phyloP scores from a whole-genome alignment of 2,797 vertebrate genomes.

The Anisognathus igniventris region DNA sequence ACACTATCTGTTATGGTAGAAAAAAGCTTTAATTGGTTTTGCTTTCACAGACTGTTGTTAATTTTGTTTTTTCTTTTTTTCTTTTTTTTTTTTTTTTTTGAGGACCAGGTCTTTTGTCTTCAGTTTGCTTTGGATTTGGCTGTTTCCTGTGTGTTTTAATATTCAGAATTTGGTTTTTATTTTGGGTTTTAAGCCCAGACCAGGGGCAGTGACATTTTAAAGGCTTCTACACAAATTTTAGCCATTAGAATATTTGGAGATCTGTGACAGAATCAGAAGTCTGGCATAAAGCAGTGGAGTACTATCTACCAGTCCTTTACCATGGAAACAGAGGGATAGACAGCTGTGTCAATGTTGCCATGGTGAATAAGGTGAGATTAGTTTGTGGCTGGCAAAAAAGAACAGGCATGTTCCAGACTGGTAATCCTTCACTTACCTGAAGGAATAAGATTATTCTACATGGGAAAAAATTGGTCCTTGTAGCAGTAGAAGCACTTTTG shows the following conservation, averaged over 20 bases:
- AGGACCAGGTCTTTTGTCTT: fast-evolving
- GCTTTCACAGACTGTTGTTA: not conserved
- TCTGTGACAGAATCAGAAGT: not conserved
- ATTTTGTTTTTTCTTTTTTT: no score
- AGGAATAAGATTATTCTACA: not conserved
- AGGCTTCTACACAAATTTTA: not conserved
- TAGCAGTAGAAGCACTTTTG: not conserved
- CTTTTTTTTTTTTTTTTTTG: not conserved
- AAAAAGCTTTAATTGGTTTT: not conserved
- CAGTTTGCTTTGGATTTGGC: not conserved
- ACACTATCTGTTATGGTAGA: not conserved
- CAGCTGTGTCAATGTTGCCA: not conserved
- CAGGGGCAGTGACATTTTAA: not conserved
- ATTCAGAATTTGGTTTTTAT: not conserved
- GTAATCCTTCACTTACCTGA: not conserved
- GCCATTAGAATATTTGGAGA: not conserved
- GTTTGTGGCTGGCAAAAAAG: not conserved
- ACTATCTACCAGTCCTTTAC: not conserved
- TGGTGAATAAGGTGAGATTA: constrained; percentile 9
- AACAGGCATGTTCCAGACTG: not conserved
- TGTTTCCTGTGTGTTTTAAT: not conserved
- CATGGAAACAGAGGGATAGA: not conserved
- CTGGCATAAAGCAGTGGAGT: not conserved
- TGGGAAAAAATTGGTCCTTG: not conserved
- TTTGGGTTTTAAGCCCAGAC: fast-evolving